Evolutionary conservation across 2,797 vertebrate species (phyloP).

Genomic region (Kryptopterus vitreolus): DNA sequence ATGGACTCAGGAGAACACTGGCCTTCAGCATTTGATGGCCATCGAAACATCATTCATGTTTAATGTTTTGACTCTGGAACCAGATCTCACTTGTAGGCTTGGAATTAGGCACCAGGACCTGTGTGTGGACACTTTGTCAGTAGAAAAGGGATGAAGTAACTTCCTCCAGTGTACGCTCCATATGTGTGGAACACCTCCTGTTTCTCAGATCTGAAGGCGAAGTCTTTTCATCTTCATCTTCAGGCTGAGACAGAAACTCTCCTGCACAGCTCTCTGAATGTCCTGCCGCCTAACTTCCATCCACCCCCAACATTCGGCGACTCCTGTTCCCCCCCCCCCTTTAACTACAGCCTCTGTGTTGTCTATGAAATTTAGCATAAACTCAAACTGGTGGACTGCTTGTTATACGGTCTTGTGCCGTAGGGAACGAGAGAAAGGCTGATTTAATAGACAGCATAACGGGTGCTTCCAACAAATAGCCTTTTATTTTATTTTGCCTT

Average conservation of each 20-base stretch:
- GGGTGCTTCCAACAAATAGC: constrained; percentile 60
- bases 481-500: constrained; percentile 60
- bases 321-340: neutral
- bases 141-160: neutral
- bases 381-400: neutral
- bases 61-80: neutral
- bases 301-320: constrained; percentile 2
- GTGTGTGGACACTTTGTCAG: neutral
- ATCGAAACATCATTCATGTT: neutral
- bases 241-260: constrained; percentile 11
- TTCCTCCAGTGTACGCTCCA: constrained; percentile 1
- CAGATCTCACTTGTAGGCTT: neutral
- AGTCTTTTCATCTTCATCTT: constrained; percentile 30
- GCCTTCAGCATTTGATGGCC: neutral
- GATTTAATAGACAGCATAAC: constrained; percentile 27
- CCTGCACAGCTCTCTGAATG: constrained; percentile 14
- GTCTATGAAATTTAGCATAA: neutral
- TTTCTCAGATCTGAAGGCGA: constrained; percentile 39
- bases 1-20: neutral
- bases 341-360: constrained; percentile 5
- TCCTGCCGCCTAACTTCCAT: neutral
- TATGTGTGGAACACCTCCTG: constrained; percentile 42
- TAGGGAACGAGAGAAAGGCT: constrained; percentile 59
- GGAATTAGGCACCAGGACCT: neutral
- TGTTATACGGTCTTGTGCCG: constrained; percentile 1